Conservation (phyloP, 2,888 invertebrate species). For the Neoaliturus tenellus region DNA sequence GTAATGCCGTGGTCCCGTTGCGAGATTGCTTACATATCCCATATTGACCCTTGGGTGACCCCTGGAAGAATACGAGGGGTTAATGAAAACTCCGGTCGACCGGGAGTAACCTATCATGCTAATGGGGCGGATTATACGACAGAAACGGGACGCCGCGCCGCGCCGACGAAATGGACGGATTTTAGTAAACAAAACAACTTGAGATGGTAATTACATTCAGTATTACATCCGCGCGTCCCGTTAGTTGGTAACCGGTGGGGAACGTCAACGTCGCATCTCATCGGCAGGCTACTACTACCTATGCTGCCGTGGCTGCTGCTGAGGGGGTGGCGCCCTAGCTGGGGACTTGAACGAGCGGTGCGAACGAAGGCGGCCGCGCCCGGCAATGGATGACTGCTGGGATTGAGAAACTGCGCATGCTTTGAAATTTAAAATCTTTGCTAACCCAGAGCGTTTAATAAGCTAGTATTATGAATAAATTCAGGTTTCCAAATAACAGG, state of each 20-base stretch:
- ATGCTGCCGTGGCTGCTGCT: too few species aligned
- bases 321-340: too few species aligned
- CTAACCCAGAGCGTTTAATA: too few species aligned
- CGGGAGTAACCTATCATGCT: conserved; percentile 29
- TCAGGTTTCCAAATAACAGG: too few species aligned
- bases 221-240: background rate
- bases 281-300: too few species aligned
- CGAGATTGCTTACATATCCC: conserved; percentile 35
- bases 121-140: conserved; percentile 30
- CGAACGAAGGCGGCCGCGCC: background rate
- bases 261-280: too few species aligned
- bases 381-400: background rate
- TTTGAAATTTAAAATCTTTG: background rate
- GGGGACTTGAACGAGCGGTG: conserved; percentile 20
- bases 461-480: too few species aligned
- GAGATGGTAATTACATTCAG: conserved; percentile 39
- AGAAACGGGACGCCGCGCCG: conserved; percentile 4
- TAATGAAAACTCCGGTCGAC: conserved; percentile 45
- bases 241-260: background rate
- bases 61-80: background rate
- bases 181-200: conserved; percentile 48
- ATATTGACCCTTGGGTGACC: conserved; percentile 42
- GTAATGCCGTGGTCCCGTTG: background rate
- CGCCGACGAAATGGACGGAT: conserved; percentile 21
- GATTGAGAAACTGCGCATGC: background rate